Conservation (phyloP, 2,888 invertebrate genomes). For the Ochropleura plecta region DNA sequence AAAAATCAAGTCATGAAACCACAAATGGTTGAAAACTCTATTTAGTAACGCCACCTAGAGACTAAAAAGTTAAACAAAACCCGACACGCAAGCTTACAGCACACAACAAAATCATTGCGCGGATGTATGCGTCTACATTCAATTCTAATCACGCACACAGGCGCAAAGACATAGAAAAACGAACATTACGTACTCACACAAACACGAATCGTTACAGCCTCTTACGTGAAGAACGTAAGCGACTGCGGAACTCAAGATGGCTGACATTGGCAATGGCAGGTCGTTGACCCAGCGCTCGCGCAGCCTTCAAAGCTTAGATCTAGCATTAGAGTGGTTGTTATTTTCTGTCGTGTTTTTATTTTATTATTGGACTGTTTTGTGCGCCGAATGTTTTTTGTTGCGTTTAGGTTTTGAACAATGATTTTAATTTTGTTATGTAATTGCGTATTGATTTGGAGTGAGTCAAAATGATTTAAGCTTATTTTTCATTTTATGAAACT, state of each 20-base stretch:
- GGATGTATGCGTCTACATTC: conserved; percentile 74
- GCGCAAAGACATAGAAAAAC: conserved; percentile 85
- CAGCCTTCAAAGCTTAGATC: conserved; percentile 90
- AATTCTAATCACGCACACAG: conserved; percentile 82
- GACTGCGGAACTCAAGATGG: conserved; percentile 90
- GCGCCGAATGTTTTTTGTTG: conserved; percentile 67
- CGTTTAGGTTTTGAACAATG: conserved; percentile 52
- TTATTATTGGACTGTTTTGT: conserved; percentile 74
- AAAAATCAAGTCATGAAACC: conserved; percentile 46
- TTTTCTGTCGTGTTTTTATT: conserved; percentile 85
- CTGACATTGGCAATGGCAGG: conserved; percentile 90
- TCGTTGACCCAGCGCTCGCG: conserved; percentile 86
- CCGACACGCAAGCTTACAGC: conserved; percentile 68
- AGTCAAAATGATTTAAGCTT: conserved; percentile 32
- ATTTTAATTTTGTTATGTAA: conserved; percentile 58
- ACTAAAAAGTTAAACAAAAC: conserved; percentile 64
- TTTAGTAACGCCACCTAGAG: conserved; percentile 71
- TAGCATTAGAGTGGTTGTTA: conserved; percentile 89
- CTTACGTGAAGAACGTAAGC: conserved; percentile 90
- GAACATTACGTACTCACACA: conserved; percentile 87
- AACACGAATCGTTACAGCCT: conserved; percentile 86
- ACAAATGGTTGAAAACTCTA: conserved; percentile 37
- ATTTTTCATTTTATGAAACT: conserved; percentile 33
- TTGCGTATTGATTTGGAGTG: conserved; percentile 51
- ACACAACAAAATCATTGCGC: conserved; percentile 69